Conservation (phyloP, 2,113 vertebrate species). For the Tachycineta bicolor region DNA sequence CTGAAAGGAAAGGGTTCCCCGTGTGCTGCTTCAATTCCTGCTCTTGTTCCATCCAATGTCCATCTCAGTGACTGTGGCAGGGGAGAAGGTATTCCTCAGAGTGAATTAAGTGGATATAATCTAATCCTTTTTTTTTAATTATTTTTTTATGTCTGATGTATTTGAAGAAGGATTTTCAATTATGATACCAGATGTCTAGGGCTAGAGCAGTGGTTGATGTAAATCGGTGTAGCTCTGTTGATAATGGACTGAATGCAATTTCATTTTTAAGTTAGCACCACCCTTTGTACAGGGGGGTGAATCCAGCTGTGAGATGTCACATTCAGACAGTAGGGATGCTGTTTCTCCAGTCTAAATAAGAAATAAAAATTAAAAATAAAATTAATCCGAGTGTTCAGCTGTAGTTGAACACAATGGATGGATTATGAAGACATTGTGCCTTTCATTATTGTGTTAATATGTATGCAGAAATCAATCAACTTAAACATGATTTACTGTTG, state of each 20-base stretch:
- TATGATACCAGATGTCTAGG: not conserved
- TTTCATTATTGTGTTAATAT: conserved; percentile 14
- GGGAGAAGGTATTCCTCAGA: not conserved
- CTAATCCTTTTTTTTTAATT: not conserved
- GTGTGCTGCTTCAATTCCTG: not conserved
- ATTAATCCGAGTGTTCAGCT: not conserved
- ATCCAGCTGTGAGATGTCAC: not conserved
- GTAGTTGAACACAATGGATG: not conserved
- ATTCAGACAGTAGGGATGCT: not conserved
- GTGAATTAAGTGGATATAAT: not conserved
- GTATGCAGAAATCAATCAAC: conserved; percentile 14
- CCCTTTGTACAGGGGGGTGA: not conserved
- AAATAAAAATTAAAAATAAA: not conserved
- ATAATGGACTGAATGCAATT: not conserved
- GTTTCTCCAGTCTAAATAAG: not conserved
- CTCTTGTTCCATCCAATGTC: not conserved
- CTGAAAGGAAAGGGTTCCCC: not conserved
- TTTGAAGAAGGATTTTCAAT: not conserved
- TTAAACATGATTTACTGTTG: conserved; percentile 14
- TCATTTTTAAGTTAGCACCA: not conserved
- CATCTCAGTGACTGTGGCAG: not conserved
- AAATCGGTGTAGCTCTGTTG: not conserved
- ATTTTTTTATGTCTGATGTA: not conserved
- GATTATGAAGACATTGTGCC: not conserved
- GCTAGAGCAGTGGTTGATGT: not conserved